These are phyloP conservation scores for Spilarctia lutea DNA, from an alignment of 2,888 invertebrate genomes.

Conservation along the genomic window DNA sequence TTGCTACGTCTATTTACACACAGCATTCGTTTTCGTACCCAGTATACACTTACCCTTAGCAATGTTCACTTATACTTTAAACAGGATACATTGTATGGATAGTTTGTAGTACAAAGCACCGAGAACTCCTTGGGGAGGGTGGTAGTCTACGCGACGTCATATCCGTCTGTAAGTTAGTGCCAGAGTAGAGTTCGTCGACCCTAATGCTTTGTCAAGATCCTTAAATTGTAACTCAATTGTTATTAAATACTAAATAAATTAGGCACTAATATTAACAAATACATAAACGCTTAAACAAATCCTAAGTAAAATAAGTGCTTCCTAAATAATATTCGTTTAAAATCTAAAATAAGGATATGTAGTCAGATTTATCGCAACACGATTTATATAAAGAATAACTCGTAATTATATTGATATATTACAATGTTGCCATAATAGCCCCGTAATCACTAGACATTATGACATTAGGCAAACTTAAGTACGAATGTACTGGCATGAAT, in stretches of 20 bases:
- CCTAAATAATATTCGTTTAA: neutral
- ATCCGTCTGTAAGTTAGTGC: neutral
- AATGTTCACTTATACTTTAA: neutral
- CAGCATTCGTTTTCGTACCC: neutral
- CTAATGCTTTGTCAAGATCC: neutral
- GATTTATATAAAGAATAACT: neutral
- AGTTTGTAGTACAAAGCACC: neutral
- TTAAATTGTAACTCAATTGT: neutral
- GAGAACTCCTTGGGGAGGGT: neutral
- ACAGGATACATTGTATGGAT: neutral
- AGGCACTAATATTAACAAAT: neutral
- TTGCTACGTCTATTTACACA: too few species aligned
- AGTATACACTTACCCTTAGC: neutral
- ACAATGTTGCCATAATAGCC: neutral
- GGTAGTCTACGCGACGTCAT: neutral
- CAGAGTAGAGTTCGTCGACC: neutral
- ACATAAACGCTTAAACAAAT: too few species aligned
- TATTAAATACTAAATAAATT: neutral
- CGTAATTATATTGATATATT: neutral
- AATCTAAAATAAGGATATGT: neutral
- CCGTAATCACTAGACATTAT: neutral
- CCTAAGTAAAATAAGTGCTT: neutral
- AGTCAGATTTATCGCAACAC: neutral
- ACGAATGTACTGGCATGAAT: neutral
- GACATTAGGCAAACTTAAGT: neutral